A percentile compares a stretch with the other conserved stretches of the same genome.
phyloP scores from a whole-genome alignment of 2,113 vertebrate genomes.

The Neotoma lepida region DNA sequence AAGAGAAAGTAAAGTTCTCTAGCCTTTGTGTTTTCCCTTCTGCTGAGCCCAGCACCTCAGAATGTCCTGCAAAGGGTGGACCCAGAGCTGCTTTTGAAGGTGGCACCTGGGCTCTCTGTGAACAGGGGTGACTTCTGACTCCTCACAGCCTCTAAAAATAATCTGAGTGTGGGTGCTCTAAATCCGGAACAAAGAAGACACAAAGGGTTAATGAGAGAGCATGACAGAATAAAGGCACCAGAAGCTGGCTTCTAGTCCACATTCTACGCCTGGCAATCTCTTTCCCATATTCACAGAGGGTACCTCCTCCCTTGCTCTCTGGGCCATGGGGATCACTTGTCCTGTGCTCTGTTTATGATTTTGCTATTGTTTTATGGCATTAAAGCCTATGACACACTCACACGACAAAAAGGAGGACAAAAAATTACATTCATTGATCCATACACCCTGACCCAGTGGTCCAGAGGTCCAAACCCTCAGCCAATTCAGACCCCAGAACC shows the following conservation, averaged over 20 bases:
- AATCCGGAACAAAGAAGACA: conserved; percentile 73
- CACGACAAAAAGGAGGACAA: background rate
- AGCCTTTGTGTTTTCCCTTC: conserved; percentile 57
- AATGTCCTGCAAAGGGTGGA: conserved; percentile 42
- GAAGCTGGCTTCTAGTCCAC: conserved; percentile 35
- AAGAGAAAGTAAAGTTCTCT: conserved; percentile 61
- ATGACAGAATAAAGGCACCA: background rate
- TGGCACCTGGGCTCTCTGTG: conserved; percentile 36
- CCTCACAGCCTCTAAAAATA: conserved; percentile 73
- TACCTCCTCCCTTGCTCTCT: background rate
- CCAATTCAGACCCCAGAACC: background rate
- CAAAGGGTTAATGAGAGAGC: conserved; percentile 77
- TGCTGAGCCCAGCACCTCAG: conserved; percentile 4
- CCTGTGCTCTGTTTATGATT: background rate
- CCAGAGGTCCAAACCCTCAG: background rate
- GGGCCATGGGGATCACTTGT: background rate
- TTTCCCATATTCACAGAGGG: background rate
- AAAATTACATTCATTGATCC: background rate
- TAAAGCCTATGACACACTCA: background rate
- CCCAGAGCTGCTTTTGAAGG: conserved; percentile 66
- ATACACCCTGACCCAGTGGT: background rate
- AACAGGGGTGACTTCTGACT: conserved; percentile 75
- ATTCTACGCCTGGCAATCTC: background rate
- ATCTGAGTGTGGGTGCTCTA: conserved; percentile 68
- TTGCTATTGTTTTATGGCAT: background rate